Conservation (phyloP, 1,140 invertebrate species). For the Brachionus calyciflorus region DNA sequence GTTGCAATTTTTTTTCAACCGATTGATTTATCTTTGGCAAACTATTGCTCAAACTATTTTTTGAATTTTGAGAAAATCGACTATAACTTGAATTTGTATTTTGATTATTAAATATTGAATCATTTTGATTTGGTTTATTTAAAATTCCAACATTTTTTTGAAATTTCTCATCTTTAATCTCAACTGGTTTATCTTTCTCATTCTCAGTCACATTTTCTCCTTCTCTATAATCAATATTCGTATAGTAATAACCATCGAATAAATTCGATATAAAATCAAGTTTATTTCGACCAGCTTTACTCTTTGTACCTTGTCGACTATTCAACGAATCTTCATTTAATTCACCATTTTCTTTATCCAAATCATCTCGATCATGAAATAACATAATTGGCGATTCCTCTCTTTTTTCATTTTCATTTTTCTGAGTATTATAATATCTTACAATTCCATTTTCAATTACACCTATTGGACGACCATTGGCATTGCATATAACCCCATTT, state of each 20-base stretch:
- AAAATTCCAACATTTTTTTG: background rate
- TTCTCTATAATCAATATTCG: constrained; percentile 15
- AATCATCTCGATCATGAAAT: background rate
- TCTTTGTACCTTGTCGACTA: background rate
- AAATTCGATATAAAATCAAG: constrained; percentile 29
- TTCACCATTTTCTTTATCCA: background rate
- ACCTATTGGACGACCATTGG: too few species aligned
- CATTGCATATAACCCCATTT: too few species aligned
- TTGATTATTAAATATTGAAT: too few species aligned
- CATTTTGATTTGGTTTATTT: too few species aligned
- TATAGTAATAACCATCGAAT: constrained; percentile 39
- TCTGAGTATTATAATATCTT: too few species aligned
- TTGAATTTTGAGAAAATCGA: background rate
- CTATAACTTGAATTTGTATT: too few species aligned
- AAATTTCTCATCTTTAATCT: background rate
- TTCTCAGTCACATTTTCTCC: background rate
- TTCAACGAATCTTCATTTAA: background rate
- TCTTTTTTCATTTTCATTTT: too few species aligned
- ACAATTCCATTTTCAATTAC: too few species aligned
- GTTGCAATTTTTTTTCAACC: too few species aligned
- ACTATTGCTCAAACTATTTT: too few species aligned
- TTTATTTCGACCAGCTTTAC: constrained; percentile 23
- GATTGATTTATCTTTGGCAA: too few species aligned
- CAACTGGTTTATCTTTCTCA: background rate
- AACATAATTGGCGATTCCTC: too few species aligned